Evolutionary conservation across 1,140 invertebrate genomes (phyloP).

Genomic region (Helicoverpa armigera): DNA sequence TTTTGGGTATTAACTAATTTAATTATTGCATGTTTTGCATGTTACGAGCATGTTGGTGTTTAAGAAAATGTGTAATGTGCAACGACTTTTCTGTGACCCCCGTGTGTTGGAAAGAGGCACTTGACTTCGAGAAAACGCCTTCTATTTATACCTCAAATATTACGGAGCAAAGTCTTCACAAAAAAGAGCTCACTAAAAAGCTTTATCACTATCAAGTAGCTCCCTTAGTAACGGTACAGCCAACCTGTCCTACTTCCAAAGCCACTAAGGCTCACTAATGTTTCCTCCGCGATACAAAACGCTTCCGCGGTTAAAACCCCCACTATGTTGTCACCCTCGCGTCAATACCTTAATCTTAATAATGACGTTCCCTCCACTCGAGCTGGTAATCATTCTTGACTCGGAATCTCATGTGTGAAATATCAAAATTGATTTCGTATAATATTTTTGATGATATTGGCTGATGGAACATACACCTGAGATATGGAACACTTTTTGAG

Average conservation of each 20-base stretch:
- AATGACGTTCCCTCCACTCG: conserved; percentile 13
- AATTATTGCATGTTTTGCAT: not conserved
- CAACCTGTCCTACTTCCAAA: conserved; percentile 13
- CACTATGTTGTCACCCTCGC: not conserved
- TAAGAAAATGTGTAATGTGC: too few species aligned
- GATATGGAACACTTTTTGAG: too few species aligned
- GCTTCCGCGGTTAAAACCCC: not conserved
- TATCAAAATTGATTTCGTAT: not conserved
- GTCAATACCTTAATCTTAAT: conserved; percentile 41
- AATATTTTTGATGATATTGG: not conserved
- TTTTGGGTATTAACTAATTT: not conserved
- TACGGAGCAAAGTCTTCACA: not conserved
- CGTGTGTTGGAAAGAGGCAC: too few species aligned
- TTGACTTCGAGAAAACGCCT: too few species aligned
- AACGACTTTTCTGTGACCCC: too few species aligned
- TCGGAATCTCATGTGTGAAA: not conserved
- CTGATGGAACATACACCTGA: not conserved
- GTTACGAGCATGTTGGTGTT: too few species aligned
- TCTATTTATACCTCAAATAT: not conserved
- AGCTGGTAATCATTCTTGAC: conserved; percentile 26
- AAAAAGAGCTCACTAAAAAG: not conserved
- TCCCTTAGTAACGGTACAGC: not conserved
- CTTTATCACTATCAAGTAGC: not conserved
- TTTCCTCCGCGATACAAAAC: conserved; percentile 24
- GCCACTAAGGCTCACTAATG: conserved; percentile 21